These are phyloP conservation scores for Actinostola sp. DNA, from an alignment of 92 coral and sea anemone genomes.

Conservation along the genomic window DNA sequence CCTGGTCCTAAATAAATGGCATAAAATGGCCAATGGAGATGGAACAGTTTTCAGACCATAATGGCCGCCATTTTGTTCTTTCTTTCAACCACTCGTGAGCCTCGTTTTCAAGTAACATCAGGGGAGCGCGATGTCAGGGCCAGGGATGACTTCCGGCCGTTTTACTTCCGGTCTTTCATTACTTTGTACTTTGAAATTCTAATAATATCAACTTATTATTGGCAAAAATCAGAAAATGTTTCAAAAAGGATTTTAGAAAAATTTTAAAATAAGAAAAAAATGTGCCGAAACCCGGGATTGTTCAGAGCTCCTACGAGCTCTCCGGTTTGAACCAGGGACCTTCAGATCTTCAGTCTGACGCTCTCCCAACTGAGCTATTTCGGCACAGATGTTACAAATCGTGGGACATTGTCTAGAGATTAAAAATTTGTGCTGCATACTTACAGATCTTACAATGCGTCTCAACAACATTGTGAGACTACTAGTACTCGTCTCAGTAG, in stretches of 20 bases:
- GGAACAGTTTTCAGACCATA: neutral
- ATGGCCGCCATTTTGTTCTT: slow-evolving; percentile 38
- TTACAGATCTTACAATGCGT: no score
- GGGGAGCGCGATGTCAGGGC: slow-evolving; percentile 21
- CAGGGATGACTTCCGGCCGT: no score
- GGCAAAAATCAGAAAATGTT: neutral
- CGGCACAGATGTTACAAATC: no score
- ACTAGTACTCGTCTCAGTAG: no score
- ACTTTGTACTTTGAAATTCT: no score
- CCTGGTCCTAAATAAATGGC: slow-evolving; percentile 9
- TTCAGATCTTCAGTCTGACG: slow-evolving; percentile 92
- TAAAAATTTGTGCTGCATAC: no score
- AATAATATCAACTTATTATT: no score
- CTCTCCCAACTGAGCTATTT: slow-evolving; percentile 90
- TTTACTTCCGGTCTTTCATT: slow-evolving; percentile 6
- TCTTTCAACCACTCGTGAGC: neutral
- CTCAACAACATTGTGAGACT: no score
- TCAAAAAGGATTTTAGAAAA: neutral
- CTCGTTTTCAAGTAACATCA: slow-evolving; percentile 20
- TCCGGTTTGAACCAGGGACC: slow-evolving; percentile 79
- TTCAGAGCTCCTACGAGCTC: slow-evolving; percentile 15
- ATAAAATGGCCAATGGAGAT: neutral
- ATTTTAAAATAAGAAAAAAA: slow-evolving; percentile 1
- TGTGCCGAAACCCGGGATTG: slow-evolving; percentile 18
- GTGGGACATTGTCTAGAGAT: no score